Evolutionary conservation across 92 coral and sea anemone genomes (phyloP).

Genomic region (Heliopora coerulea): DNA sequence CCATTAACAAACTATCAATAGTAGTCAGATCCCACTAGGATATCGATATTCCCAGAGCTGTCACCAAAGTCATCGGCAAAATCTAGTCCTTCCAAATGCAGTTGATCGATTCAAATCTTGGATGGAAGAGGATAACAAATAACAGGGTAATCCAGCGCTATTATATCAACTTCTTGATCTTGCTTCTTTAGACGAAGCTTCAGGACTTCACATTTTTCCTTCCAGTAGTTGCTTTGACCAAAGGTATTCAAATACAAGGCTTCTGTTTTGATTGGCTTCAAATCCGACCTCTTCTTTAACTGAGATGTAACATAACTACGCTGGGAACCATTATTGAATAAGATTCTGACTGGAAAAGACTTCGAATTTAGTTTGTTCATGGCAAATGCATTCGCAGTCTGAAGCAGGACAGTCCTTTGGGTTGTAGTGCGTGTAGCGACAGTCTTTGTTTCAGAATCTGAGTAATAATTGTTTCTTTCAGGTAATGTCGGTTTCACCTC

Average conservation of each 20-base stretch:
- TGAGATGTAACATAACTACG: slow-evolving; percentile 36
- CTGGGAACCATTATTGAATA: slow-evolving; percentile 37
- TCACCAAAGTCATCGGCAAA: slow-evolving; percentile 49
- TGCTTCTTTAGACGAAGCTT: slow-evolving; percentile 37
- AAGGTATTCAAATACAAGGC: slow-evolving; percentile 40
- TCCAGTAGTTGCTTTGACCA: slow-evolving; percentile 25
- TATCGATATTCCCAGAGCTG: slow-evolving; percentile 39
- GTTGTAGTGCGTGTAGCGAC: neutral
- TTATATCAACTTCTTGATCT: slow-evolving; percentile 29
- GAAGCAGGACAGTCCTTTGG: slow-evolving; percentile 42
- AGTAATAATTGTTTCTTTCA: neutral
- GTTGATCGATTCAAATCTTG: slow-evolving; percentile 22
- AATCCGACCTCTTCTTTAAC: slow-evolving; percentile 24
- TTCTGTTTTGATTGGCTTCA: slow-evolving; percentile 39
- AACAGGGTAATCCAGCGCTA: slow-evolving; percentile 28
- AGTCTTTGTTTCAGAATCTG: neutral
- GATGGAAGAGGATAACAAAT: slow-evolving; percentile 52
- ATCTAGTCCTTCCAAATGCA: slow-evolving; percentile 44
- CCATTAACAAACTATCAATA: slow-evolving; percentile 55
- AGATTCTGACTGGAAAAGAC: slow-evolving; percentile 31
- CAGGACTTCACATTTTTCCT: slow-evolving; percentile 42
- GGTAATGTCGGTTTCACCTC: neutral
- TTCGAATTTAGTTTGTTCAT: slow-evolving; percentile 8
- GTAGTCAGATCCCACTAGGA: slow-evolving; percentile 48
- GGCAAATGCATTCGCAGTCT: slow-evolving; percentile 39